Evolutionary conservation across 2,888 invertebrate genomes (phyloP).

Genomic region (Nemotelus pantherinus): DNA sequence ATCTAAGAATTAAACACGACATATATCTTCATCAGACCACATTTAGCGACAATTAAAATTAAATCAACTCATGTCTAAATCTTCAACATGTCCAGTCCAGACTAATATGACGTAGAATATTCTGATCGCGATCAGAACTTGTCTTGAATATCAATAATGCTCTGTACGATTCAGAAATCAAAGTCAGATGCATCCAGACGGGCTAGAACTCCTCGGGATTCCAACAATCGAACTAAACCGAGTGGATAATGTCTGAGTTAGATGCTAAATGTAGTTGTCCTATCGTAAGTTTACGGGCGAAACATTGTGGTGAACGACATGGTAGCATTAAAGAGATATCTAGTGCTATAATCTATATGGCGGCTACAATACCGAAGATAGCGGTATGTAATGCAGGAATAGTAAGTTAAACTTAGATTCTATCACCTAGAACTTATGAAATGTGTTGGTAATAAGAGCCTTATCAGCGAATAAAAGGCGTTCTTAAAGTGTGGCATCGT

Average conservation of each 20-base stretch:
- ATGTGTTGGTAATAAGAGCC: too few species aligned
- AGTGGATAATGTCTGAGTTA: neutral
- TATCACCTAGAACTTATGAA: too few species aligned
- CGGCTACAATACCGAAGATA: too few species aligned
- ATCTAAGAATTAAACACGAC: too few species aligned
- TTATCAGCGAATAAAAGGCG: too few species aligned
- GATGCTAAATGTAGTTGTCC: neutral
- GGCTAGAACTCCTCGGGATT: too few species aligned
- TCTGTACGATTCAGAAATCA: neutral
- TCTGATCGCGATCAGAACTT: conserved; percentile 9
- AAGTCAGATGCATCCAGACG: too few species aligned
- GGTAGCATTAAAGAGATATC: neutral
- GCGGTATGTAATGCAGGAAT: too few species aligned
- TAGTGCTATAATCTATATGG: neutral
- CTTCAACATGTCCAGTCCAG: conserved; percentile 6
- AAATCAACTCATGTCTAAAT: conserved; percentile 30
- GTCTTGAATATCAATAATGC: conserved; percentile 31
- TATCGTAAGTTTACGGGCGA: too few species aligned
- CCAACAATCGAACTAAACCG: neutral
- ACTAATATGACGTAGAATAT: conserved; percentile 15
- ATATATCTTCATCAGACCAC: neutral
- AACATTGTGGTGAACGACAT: neutral
- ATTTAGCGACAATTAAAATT: conserved; percentile 25
- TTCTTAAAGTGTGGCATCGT: too few species aligned
- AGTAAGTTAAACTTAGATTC: too few species aligned